Percentiles rank a stretch among this genome's conserved stretches.
Evolutionary conservation across 2,113 vertebrate genomes (phyloP).

Genomic region (Oncorhynchus gorbuscha): DNA sequence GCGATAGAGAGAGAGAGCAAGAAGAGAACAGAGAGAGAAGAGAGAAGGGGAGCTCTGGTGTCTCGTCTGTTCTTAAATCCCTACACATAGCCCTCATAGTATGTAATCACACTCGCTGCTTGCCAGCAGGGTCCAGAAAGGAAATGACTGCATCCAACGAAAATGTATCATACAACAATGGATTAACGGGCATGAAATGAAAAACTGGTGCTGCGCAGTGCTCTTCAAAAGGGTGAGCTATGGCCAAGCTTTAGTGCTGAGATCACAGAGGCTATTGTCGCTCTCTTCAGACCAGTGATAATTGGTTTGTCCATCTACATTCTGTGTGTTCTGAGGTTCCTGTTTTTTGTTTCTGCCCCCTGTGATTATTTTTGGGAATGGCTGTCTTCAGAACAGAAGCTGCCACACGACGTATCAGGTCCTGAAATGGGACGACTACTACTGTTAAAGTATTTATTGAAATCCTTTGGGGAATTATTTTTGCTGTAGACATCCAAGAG

Average conservation of each 20-base stretch:
- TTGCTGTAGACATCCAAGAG: neutral
- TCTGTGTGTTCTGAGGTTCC: slow-evolving; percentile 8
- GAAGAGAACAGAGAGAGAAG: neutral
- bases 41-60: slow-evolving; percentile 61
- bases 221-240: slow-evolving; percentile 51
- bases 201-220: slow-evolving; percentile 71
- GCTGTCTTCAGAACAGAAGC: slow-evolving; percentile 45
- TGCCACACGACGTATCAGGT: slow-evolving; percentile 31
- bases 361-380: slow-evolving; percentile 47
- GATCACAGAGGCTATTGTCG: slow-evolving; percentile 28
- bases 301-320: slow-evolving; percentile 33
- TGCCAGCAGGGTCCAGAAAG: slow-evolving; percentile 72
- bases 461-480: slow-evolving; percentile 26
- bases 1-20: too few species aligned
- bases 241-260: neutral
- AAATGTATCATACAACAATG: slow-evolving; percentile 79
- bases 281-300: slow-evolving; percentile 40
- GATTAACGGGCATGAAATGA: slow-evolving; percentile 79
- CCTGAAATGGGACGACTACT: slow-evolving; percentile 19
- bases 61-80: slow-evolving; percentile 67
- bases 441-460: slow-evolving; percentile 22
- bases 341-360: slow-evolving; percentile 23
- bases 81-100: slow-evolving; percentile 70
- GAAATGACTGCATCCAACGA: slow-evolving; percentile 84
- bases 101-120: slow-evolving; percentile 73